phyloP scores from a whole-genome alignment of 2,113 vertebrate species.

The Nothobranchius kuhntae region DNA sequence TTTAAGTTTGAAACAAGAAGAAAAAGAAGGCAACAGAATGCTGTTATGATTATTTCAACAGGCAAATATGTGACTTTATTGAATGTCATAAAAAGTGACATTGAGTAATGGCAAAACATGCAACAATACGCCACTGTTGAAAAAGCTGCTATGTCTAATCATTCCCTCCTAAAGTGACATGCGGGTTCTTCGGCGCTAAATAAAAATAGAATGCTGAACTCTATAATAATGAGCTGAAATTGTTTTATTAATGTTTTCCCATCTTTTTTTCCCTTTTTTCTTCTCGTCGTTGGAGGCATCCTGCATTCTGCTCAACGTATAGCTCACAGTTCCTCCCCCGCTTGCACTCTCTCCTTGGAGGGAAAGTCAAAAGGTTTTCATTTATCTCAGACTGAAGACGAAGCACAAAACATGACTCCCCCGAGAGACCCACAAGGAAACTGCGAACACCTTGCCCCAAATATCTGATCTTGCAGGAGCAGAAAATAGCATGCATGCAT shows the following conservation, averaged over 20 bases:
- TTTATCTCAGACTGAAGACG: constrained; percentile 76
- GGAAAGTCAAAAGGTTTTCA: constrained; percentile 78
- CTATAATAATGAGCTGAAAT: constrained; percentile 69
- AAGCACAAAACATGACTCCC: constrained; percentile 72
- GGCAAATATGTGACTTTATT: constrained; percentile 54
- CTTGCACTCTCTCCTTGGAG: constrained; percentile 73
- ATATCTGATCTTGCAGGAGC: constrained; percentile 77
- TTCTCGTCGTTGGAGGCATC: constrained; percentile 48
- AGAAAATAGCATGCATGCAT: constrained; percentile 75
- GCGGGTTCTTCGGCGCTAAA: constrained; percentile 47
- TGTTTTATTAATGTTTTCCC: constrained; percentile 70
- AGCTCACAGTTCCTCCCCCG: constrained; percentile 65
- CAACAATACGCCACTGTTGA: constrained; percentile 49
- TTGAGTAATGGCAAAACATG: constrained; percentile 68
- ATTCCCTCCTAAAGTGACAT: constrained; percentile 52
- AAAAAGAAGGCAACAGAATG: constrained; percentile 16
- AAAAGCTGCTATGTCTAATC: constrained; percentile 57
- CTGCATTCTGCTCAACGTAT: constrained; percentile 57
- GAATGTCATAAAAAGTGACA: constrained; percentile 67
- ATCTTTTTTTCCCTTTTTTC: constrained; percentile 25
- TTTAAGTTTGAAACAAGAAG: constrained; percentile 12
- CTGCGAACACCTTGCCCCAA: constrained; percentile 79
- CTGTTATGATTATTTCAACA: constrained; percentile 51
- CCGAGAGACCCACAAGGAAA: constrained; percentile 71
- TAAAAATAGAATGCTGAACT: constrained; percentile 66